phyloP scores from a whole-genome alignment of 2,888 invertebrate species.

The Neuroscelio doddi region DNA sequence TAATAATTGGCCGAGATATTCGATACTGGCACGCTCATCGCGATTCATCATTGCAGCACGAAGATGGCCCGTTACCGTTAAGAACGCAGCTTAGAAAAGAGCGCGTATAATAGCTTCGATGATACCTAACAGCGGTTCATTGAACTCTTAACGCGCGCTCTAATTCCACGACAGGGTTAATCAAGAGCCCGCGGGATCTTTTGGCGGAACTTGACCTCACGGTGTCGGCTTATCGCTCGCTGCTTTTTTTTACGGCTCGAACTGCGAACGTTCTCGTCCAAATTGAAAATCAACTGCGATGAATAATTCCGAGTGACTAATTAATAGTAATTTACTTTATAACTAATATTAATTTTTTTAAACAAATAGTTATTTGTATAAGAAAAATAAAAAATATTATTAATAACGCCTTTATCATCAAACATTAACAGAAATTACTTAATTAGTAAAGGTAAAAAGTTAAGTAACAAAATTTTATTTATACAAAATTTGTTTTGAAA shows the following conservation, averaged over 20 bases:
- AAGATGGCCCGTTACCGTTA: slow-evolving; percentile 18
- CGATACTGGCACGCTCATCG: slow-evolving; percentile 7
- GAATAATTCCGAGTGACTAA: too few species aligned
- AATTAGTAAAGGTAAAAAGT: too few species aligned
- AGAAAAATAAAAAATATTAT: too few species aligned
- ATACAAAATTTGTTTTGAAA: too few species aligned
- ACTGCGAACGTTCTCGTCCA: background rate
- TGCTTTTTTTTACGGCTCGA: background rate
- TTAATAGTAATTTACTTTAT: too few species aligned
- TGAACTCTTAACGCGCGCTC: slow-evolving; percentile 13
- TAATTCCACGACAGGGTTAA: slow-evolving; percentile 13
- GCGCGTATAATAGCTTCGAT: slow-evolving; percentile 13
- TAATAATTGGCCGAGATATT: background rate
- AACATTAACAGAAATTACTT: too few species aligned
- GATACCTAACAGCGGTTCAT: slow-evolving; percentile 15
- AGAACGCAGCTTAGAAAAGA: slow-evolving; percentile 9
- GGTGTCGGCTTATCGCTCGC: slow-evolving; percentile 4
- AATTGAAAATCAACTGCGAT: too few species aligned
- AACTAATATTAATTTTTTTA: too few species aligned
- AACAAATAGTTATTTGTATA: too few species aligned
- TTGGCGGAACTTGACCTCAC: slow-evolving; percentile 9
- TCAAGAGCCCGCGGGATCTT: slow-evolving; percentile 10
- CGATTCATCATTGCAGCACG: slow-evolving; percentile 6
- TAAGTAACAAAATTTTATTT: too few species aligned
- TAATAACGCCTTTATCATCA: too few species aligned